Percentiles rank a stretch among this genome's conserved stretches.
Conservation (phyloP, 2,113 vertebrate genomes). For the Saccopteryx leptura region DNA sequence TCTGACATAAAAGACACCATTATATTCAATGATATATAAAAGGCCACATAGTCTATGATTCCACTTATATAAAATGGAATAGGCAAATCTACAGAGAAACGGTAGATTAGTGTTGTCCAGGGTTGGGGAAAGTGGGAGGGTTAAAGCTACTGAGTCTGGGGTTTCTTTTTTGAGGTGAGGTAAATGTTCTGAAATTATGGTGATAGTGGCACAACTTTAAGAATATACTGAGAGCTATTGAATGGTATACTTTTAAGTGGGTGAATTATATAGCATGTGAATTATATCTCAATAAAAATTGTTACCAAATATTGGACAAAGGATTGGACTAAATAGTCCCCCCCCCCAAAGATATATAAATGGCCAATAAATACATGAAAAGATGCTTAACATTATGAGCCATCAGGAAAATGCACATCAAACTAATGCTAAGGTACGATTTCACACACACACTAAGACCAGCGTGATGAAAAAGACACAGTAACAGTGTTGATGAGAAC, state of each 20-base stretch:
- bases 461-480: background rate
- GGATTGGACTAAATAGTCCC: background rate
- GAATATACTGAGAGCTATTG: background rate
- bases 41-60: background rate
- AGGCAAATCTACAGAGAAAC: background rate
- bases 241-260: background rate
- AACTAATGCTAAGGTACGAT: background rate
- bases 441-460: background rate
- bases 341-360: background rate
- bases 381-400: background rate
- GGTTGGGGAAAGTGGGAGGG: background rate
- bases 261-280: constrained; percentile 9
- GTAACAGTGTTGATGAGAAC: background rate
- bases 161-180: background rate
- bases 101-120: background rate
- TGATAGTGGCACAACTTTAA: background rate
- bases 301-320: background rate
- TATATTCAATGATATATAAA: background rate
- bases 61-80: background rate
- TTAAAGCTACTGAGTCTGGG: background rate
- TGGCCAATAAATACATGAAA: background rate
- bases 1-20: background rate
- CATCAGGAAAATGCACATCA: background rate
- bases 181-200: background rate
- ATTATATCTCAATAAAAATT: background rate